Conservation (phyloP, 2,113 vertebrate genomes). For the Isurus oxyrinchus region DNA sequence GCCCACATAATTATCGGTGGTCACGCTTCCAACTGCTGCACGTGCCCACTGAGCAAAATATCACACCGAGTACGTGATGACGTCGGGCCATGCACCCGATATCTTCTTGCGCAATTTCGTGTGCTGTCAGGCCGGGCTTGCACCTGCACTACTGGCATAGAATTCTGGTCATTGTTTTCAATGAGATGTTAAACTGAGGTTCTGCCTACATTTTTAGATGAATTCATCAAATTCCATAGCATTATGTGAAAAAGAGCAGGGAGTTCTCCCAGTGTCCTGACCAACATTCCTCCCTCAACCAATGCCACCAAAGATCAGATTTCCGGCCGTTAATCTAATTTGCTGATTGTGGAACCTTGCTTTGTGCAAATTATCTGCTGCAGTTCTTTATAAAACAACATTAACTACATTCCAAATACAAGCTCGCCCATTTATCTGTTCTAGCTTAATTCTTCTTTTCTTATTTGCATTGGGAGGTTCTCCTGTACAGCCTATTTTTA, state of each 20-base stretch:
- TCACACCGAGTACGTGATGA: too few species aligned
- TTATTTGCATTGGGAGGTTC: not conserved
- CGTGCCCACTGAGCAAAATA: too few species aligned
- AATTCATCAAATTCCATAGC: not conserved
- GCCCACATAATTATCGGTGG: too few species aligned
- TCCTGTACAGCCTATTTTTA: constrained; percentile 40
- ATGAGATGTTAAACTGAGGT: too few species aligned
- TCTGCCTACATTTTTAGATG: not conserved
- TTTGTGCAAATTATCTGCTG: not conserved
- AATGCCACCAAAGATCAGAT: not conserved
- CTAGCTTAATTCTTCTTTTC: not conserved
- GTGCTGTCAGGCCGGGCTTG: too few species aligned
- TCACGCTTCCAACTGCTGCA: too few species aligned
- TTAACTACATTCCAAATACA: not conserved
- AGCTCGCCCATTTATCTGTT: not conserved
- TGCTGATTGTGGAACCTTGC: not conserved
- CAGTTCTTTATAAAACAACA: not conserved
- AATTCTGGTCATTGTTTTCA: too few species aligned
- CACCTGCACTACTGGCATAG: too few species aligned
- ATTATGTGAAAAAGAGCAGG: not conserved
- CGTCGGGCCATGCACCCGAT: too few species aligned
- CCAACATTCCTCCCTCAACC: not conserved
- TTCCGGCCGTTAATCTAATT: not conserved
- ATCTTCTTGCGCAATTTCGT: too few species aligned
- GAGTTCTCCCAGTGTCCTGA: too few species aligned